A percentile compares a stretch with the other conserved stretches of the same genome.
Conservation (phyloP, 1,140 invertebrate genomes). For the Nymphalis io region DNA sequence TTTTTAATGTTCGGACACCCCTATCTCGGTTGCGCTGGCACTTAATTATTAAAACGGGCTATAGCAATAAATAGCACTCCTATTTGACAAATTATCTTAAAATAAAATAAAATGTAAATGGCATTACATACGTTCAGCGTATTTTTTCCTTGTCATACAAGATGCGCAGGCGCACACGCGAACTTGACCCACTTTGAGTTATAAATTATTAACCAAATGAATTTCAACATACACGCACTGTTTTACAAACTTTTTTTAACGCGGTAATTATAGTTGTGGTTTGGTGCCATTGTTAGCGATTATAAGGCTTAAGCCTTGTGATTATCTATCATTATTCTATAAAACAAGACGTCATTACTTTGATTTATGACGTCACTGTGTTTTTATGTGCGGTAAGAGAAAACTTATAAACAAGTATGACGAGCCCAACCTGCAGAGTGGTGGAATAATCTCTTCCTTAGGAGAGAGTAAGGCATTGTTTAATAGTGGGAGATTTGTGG, state of each 20-base stretch:
- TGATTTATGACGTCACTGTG: no score
- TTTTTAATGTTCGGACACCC: no score
- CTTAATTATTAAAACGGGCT: no score
- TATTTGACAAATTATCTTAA: not conserved
- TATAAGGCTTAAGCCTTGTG: not conserved
- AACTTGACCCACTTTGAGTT: constrained; percentile 56
- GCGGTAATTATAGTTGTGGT: constrained; percentile 40
- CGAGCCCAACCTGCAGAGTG: no score
- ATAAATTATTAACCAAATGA: constrained; percentile 57
- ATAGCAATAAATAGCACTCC: not conserved
- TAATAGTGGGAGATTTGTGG: no score
- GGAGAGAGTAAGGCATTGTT: no score
- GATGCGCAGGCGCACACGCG: constrained; percentile 34
- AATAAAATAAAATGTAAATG: not conserved
- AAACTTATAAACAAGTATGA: no score
- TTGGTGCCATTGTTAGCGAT: constrained; percentile 17
- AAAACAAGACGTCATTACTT: no score
- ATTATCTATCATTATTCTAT: no score
- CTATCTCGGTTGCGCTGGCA: no score
- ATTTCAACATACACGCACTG: constrained; percentile 49
- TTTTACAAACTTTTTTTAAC: constrained; percentile 49
- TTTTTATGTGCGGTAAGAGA: no score
- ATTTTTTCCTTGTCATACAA: constrained; percentile 6
- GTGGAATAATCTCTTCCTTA: no score
- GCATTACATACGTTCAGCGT: not conserved